Conservation (phyloP, 1,140 invertebrate genomes). For the Spodoptera litura region DNA sequence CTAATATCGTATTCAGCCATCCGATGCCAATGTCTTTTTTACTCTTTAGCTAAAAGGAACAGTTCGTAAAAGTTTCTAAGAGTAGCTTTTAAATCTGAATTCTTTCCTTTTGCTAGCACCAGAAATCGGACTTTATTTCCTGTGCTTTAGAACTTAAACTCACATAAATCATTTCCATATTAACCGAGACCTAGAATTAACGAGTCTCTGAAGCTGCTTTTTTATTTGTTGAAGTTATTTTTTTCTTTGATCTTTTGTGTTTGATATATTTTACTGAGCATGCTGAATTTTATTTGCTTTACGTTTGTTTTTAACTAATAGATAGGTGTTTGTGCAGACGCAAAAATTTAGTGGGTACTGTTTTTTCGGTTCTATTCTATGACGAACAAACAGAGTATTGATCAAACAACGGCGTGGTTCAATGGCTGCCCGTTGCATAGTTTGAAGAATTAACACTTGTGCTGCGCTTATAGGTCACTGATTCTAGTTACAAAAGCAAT, state of each 20-base stretch:
- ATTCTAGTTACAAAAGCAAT: slow-evolving; percentile 37
- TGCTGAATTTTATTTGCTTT: slow-evolving; percentile 39
- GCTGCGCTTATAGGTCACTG: neutral
- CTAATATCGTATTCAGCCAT: slow-evolving; percentile 33
- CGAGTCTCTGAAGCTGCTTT: slow-evolving; percentile 38
- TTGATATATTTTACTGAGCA: slow-evolving; percentile 24
- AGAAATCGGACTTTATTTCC: slow-evolving; percentile 17
- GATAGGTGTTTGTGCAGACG: neutral
- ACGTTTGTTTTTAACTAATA: slow-evolving; percentile 26
- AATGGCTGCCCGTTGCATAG: slow-evolving; percentile 23
- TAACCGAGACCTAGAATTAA: slow-evolving; percentile 43
- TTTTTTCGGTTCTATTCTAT: neutral
- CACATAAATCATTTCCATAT: slow-evolving; percentile 23
- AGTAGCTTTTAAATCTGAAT: slow-evolving; percentile 39
- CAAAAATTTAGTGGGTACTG: neutral
- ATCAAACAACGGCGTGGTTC: slow-evolving; percentile 27
- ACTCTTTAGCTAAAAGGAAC: slow-evolving; percentile 20
- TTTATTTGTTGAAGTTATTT: slow-evolving; percentile 41
- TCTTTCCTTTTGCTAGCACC: slow-evolving; percentile 1
- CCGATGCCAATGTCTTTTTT: neutral
- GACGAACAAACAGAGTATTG: slow-evolving; percentile 25
- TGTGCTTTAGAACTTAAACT: slow-evolving; percentile 26
- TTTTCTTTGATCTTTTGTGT: slow-evolving; percentile 35
- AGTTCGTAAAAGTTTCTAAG: slow-evolving; percentile 33
- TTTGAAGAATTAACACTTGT: slow-evolving; percentile 42